Evolutionary conservation across 2,113 vertebrate species (phyloP).

Genomic region (Brevimyrus niger): DNA sequence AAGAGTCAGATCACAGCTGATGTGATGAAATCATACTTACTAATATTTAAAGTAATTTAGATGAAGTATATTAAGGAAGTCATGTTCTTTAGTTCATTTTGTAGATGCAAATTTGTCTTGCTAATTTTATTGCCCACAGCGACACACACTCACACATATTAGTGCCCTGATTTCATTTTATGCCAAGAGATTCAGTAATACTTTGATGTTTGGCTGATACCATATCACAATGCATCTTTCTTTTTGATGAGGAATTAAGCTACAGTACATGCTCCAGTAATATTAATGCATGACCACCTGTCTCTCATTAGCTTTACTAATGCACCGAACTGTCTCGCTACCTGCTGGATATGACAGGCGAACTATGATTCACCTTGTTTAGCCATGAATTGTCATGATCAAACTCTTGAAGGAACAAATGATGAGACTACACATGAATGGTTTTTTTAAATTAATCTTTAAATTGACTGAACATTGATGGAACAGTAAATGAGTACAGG

Average conservation of each 20-base stretch:
- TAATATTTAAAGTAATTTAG: neutral
- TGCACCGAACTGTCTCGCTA: neutral
- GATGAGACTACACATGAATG: neutral
- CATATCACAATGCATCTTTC: neutral
- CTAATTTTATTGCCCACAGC: neutral
- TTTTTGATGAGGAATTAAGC: neutral
- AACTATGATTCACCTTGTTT: neutral
- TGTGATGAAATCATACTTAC: neutral
- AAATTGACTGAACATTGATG: neutral
- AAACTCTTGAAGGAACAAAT: neutral
- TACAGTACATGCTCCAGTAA: neutral
- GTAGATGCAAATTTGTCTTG: neutral
- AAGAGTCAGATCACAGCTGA: neutral
- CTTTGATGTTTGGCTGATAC: neutral
- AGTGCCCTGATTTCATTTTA: neutral
- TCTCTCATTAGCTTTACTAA: neutral
- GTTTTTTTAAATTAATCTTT: neutral
- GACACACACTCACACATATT: neutral
- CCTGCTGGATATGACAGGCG: neutral
- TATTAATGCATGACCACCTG: neutral
- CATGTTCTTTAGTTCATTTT: neutral
- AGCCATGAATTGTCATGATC: neutral
- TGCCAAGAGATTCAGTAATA: neutral
- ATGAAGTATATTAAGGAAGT: neutral
- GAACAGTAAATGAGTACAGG: neutral